Conservation (phyloP, 2,888 invertebrate genomes). For the Thelaira solivaga region DNA sequence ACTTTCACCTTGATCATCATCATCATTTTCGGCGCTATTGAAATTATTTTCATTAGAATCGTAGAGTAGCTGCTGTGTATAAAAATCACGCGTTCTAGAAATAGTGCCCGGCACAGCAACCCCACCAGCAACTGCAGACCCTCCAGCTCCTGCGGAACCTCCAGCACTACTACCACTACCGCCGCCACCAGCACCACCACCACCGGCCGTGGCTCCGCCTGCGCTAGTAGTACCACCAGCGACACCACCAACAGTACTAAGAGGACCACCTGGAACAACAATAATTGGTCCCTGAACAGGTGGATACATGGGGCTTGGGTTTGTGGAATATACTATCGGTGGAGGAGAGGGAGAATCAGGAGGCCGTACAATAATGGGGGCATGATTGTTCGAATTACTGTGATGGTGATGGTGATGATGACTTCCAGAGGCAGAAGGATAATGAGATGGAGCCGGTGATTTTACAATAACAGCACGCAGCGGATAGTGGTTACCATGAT, state of each 20-base stretch:
- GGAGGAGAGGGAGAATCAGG: background rate
- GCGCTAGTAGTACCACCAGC: background rate
- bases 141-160: too few species aligned
- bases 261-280: background rate
- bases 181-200: background rate
- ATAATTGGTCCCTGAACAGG: constrained; percentile 14
- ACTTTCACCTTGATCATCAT: too few species aligned
- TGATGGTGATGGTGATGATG: constrained; percentile 39
- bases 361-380: background rate
- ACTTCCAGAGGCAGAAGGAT: background rate
- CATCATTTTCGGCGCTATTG: too few species aligned
- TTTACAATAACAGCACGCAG: background rate
- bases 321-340: too few species aligned
- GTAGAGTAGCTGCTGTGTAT: too few species aligned
- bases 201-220: background rate
- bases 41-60: too few species aligned
- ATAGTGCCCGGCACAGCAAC: too few species aligned
- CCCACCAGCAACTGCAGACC: too few species aligned
- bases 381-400: constrained; percentile 8
- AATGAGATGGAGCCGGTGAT: background rate
- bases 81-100: too few species aligned
- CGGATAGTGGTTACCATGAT: background rate
- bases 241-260: background rate
- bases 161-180: background rate
- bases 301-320: background rate